Evolutionary conservation across 64 coral and sea anemone genomes (phyloP), one percentile per base, ranked within the genome.

Genomic region (Pachyseris speciosa): DNA sequence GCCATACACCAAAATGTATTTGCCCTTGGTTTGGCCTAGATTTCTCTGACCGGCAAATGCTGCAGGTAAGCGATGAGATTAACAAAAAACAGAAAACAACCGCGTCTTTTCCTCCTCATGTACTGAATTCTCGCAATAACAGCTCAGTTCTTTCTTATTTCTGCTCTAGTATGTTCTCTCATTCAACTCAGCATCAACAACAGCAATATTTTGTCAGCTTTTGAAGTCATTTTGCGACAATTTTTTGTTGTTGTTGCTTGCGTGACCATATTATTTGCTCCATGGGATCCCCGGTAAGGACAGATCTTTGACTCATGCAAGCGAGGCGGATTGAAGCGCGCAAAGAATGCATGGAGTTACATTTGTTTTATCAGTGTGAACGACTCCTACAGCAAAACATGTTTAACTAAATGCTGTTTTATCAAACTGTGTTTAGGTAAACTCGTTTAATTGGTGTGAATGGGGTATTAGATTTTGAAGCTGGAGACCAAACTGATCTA

Each of bases 381-480:
- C 1, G 65, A 68, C 30, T 16, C 32, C 31, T 33, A 68, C 65
- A 68, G 9, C 32, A 68, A 68, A 68, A 68, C 30, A 68, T 68
- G 65, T 9, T 36, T 68, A 68, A 68, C 65, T 68, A 68, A 12
- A 68, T 28, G 28, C 65, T 36, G 65, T 38, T 68, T 68, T 68
- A 68, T 68, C 31, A 31, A 38, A 68, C 28, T 1, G 45, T 49
- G 45, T 49, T 49, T 49, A 49, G 45, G 45, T 15, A 32, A 67
- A 67, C 64, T 67, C 29, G 64, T 67, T 67, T 67, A 67, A 67
- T n/a, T n/a, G n/a, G n/a, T n/a, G n/a, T n/a, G n/a, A n/a, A n/a
- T n/a, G n/a, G n/a, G n/a, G n/a, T n/a, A n/a, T n/a, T n/a, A 72
- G 37, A 1, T 72, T 72, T 88, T 75, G 69, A 88, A 88, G 69